A percentile compares a stretch with the other conserved stretches of the same genome.
These are phyloP conservation scores for Octodon degus DNA, from an alignment of 2,113 vertebrate genomes.

Conservation along the genomic window DNA sequence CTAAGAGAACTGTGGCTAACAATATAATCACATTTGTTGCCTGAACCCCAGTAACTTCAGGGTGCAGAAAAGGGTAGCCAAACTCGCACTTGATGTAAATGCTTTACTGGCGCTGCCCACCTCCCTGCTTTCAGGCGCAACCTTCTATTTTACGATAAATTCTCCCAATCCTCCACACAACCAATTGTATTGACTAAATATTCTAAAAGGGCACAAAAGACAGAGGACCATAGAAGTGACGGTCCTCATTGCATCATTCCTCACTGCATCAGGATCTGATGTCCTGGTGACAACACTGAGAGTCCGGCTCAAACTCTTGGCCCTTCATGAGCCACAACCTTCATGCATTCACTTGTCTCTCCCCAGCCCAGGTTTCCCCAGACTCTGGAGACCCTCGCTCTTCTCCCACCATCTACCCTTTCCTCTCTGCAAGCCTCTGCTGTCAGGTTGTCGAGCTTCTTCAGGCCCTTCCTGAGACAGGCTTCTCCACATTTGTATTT, in stretches of 20 bases:
- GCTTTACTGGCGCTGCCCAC: background rate
- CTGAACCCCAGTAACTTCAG: background rate
- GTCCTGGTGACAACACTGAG: background rate
- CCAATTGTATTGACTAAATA: background rate
- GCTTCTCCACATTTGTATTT: background rate
- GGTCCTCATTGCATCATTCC: background rate
- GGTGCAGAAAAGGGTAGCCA: background rate
- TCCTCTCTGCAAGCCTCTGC: background rate
- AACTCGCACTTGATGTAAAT: background rate
- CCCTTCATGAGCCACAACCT: background rate
- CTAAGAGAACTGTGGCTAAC: background rate
- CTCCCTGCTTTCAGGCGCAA: background rate
- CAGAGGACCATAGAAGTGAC: background rate
- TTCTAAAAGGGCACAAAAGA: background rate
- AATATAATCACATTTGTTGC: background rate
- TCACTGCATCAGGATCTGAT: background rate
- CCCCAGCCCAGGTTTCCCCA: background rate
- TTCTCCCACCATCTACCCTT: background rate
- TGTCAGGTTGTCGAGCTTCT: background rate
- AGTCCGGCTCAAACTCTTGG: background rate
- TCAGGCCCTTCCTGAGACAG: background rate
- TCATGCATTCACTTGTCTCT: background rate
- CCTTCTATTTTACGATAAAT: background rate
- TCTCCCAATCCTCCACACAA: background rate
- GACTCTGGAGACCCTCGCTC: background rate